These are phyloP conservation scores for Hypercompe scribonia DNA, from an alignment of 2,888 invertebrate genomes.

Conservation along the genomic window DNA sequence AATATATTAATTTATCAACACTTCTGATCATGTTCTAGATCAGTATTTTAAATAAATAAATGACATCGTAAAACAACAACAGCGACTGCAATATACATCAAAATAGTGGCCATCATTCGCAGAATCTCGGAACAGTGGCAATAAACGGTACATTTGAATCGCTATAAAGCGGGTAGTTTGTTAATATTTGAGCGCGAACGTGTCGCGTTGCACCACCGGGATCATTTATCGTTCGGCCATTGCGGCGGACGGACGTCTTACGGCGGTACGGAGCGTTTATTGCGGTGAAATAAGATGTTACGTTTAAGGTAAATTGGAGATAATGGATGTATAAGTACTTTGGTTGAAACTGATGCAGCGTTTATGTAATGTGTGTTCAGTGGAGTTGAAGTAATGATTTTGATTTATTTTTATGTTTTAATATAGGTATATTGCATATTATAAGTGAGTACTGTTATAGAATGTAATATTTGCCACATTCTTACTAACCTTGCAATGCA, in stretches of 20 bases:
- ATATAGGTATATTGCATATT: neutral
- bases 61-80: constrained; percentile 4
- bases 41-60: neutral
- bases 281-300: constrained; percentile 48
- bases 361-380: neutral
- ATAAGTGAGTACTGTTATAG: neutral
- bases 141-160: constrained; percentile 73
- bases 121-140: constrained; percentile 57
- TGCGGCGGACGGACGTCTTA: constrained; percentile 67
- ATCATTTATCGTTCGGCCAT: constrained; percentile 72
- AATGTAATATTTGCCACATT: neutral
- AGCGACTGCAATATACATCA: constrained; percentile 24
- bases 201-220: constrained; percentile 64
- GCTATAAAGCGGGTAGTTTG: constrained; percentile 76
- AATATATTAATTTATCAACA: neutral
- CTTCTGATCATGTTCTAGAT: neutral
- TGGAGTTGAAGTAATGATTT: neutral
- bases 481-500: neutral
- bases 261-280: constrained; percentile 64
- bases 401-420: neutral
- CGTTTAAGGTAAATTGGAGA: constrained; percentile 31
- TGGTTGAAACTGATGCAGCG: constrained; percentile 21
- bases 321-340: constrained; percentile 27
- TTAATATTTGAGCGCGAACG: constrained; percentile 79
- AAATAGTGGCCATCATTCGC: constrained; percentile 42